A percentile compares a stretch with the other conserved stretches of the same genome.
phyloP scores from a whole-genome alignment of 2,797 vertebrate species.

The Tokudaia tokunoshimensis region DNA sequence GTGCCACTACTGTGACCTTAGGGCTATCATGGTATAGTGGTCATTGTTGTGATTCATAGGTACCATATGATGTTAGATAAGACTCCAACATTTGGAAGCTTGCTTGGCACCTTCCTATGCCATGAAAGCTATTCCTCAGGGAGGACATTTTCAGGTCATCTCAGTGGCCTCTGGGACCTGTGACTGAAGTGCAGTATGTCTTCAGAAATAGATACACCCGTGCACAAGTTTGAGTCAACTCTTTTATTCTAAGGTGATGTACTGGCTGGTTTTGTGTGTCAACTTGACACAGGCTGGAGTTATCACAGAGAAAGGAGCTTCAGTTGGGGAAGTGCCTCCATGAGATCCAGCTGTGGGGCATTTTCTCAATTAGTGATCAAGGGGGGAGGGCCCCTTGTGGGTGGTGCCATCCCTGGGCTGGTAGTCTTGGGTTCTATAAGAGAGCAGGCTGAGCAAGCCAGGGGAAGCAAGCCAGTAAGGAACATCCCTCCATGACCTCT shows the following conservation, averaged over 20 bases:
- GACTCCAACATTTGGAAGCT: background rate
- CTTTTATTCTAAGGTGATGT: slow-evolving; percentile 25
- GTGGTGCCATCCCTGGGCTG: too few species aligned
- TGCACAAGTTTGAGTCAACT: background rate
- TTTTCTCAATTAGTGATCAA: too few species aligned
- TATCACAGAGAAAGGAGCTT: too few species aligned
- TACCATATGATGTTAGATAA: background rate
- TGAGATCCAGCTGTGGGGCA: too few species aligned
- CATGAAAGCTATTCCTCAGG: background rate
- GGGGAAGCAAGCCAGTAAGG: too few species aligned
- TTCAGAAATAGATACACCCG: background rate
- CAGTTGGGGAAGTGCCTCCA: too few species aligned
- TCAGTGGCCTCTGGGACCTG: background rate
- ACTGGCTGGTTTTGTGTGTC: too few species aligned
- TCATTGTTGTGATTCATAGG: background rate
- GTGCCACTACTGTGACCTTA: background rate
- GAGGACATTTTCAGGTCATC: background rate
- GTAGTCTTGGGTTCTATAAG: too few species aligned
- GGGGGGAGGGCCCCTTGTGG: too few species aligned
- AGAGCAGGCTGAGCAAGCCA: too few species aligned
- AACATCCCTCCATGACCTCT: too few species aligned
- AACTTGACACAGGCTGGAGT: too few species aligned
- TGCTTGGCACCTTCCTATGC: background rate
- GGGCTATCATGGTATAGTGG: background rate
- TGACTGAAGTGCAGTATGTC: background rate